Base-by-base conservation (phyloP, 2,113 vertebrate genomes). In the Smithornis capensis region DNA sequence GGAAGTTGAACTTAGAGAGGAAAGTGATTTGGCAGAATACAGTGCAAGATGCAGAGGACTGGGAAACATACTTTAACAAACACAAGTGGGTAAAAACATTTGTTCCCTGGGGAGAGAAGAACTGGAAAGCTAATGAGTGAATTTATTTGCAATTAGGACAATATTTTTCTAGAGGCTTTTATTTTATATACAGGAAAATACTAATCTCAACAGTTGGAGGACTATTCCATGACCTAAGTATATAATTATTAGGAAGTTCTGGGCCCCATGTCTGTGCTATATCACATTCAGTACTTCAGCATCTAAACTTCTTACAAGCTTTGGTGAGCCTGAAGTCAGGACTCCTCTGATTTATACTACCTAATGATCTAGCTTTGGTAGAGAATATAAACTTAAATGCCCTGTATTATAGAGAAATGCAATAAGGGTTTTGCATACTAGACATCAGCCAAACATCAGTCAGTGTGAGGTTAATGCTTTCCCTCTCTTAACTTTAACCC, bases 161-260 rank as follows among this genome's bases (percentile, higher is more conserved):
- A 19, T 74, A 75, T 90, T 88, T 95, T 94, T 88, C 35, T 81
- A 81, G 60, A 83, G 56, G 29, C 24, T 94, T 94, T 94, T 95
- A 33, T 96, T 94, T 94, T 56, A 86, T 88, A 47, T 38, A 64
- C 28, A 29, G 59, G 38, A 59, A 83, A 77, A 92, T 59, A 59
- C 24, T 88, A 13, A 49, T 71, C 50, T 87, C 53, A 75, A 29
- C 18, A 85, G 19, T 44, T 93, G 52, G 52, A 81, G 82, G 38
- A 55, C 44, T 84, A n/a, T 64, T 94, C n/a, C 28, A 24, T 83
- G 60, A 74, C 47, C 33, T 80, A 85, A 70, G 42, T 57, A 44
- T 56, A 21, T 80, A 67, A 90, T 77, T 93, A 67, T n/a, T 62
- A 77, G 83, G 59, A 88, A 69, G 60, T 52, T 90, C 68, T 86